Conservation (phyloP, 53 echinoderm and acorn worm genomes). For the Holothuria leucospilota region DNA sequence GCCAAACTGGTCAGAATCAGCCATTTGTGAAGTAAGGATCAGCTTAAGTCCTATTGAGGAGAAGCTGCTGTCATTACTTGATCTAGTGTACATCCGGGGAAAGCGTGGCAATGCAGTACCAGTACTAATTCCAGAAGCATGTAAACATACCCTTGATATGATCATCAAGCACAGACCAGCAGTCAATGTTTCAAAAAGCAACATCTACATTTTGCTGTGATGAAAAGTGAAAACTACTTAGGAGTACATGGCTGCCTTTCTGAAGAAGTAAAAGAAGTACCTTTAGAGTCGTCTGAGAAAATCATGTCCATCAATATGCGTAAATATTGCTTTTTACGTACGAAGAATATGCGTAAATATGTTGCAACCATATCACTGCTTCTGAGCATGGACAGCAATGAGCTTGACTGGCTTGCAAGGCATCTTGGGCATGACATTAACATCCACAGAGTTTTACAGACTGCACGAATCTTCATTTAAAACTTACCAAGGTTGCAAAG, state of each 20-base stretch:
- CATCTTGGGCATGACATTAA: conserved; percentile 52
- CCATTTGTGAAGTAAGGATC: no score
- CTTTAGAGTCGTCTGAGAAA: conserved; percentile 22
- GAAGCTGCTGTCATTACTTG: no score
- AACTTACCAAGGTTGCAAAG: conserved; percentile 59
- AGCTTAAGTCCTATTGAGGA: no score
- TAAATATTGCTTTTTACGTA: no score
- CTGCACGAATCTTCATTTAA: conserved; percentile 55
- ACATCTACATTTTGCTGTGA: no score
- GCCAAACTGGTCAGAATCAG: no score
- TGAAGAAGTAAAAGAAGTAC: conserved; percentile 34
- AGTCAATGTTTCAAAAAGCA: no score
- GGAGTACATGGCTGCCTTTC: background rate
- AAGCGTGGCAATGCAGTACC: background rate
- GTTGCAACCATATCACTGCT: conserved; percentile 56
- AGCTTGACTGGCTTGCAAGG: conserved; percentile 63
- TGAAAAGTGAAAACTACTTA: no score
- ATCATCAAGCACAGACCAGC: no score
- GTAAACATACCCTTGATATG: background rate
- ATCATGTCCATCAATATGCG: conserved; percentile 45
- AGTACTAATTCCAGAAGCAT: background rate
- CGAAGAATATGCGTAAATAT: conserved; percentile 62
- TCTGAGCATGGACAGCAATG: conserved; percentile 33
- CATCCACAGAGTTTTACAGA: conserved; percentile 56
- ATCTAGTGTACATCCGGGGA: no score